Evolutionary conservation across 2,113 vertebrate species (phyloP).

Genomic region (Acanthochromis polyacanthus): DNA sequence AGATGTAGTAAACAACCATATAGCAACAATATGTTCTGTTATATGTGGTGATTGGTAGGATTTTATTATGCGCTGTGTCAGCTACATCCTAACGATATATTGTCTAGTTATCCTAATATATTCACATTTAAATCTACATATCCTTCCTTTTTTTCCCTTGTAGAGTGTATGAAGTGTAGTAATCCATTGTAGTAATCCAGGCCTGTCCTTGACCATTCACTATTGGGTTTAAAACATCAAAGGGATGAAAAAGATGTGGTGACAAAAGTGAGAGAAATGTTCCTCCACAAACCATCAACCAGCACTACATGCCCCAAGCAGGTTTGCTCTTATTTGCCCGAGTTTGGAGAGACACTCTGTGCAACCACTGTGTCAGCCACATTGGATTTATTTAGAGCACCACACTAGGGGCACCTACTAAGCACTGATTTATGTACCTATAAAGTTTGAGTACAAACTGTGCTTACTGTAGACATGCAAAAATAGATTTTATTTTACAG

Average conservation of each 20-base stretch:
- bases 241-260: conserved; percentile 72
- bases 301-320: conserved; percentile 51
- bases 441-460: conserved; percentile 70
- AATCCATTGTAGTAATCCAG: conserved; percentile 74
- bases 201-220: conserved; percentile 68
- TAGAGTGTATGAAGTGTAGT: conserved; percentile 52
- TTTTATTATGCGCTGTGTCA: neutral
- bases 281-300: conserved; percentile 61
- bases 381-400: conserved; percentile 69
- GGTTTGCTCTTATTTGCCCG: conserved; percentile 40
- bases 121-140: conserved; percentile 45
- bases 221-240: conserved; percentile 78
- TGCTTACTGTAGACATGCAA: conserved; percentile 66
- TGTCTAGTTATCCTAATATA: conserved; percentile 29
- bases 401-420: conserved; percentile 66
- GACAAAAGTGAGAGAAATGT: conserved; percentile 72
- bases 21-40: conserved; percentile 4
- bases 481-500: conserved; percentile 57
- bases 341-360: conserved; percentile 55
- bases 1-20: conserved; percentile 35
- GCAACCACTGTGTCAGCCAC: conserved; percentile 61
- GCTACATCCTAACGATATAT: conserved; percentile 14
- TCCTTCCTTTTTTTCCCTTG: conserved; percentile 18
- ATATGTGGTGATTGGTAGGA: neutral
- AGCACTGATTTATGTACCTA: conserved; percentile 73